These are phyloP conservation scores for Steinernema feltiae DNA, from an alignment of 1,140 invertebrate species.

Conservation along the genomic window DNA sequence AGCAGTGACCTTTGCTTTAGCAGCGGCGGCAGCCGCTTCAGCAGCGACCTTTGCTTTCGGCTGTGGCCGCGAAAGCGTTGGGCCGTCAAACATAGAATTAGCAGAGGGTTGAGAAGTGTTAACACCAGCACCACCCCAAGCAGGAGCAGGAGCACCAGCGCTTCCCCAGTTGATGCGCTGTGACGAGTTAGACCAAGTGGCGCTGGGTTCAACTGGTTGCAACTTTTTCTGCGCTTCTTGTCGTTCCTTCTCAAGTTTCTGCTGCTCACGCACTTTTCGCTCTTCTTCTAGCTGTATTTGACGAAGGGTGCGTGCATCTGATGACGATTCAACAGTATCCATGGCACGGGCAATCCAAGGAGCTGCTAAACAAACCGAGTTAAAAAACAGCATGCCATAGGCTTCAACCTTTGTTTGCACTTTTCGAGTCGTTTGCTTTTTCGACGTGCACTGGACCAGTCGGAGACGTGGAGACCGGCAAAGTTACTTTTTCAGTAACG, in stretches of 20 bases:
- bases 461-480: no score
- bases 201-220: background rate
- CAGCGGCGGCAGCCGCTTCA: background rate
- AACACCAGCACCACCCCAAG: slow-evolving; percentile 21
- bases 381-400: background rate
- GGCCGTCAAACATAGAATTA: slow-evolving; percentile 7
- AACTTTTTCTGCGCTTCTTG: slow-evolving; percentile 12
- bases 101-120: background rate
- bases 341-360: background rate
- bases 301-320: slow-evolving; percentile 8
- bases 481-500: background rate
- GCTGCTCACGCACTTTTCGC: slow-evolving; percentile 10
- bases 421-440: no score
- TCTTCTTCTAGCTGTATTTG: slow-evolving; percentile 24
- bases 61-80: slow-evolving; percentile 10
- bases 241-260: slow-evolving; percentile 1
- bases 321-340: background rate
- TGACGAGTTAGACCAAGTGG: slow-evolving; percentile 6
- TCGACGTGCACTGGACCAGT: no score
- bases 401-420: slow-evolving; percentile 4
- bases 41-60: slow-evolving; percentile 4
- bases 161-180: slow-evolving; percentile 14
- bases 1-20: background rate
- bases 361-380: background rate
- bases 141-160: background rate